Conservation (phyloP, 1,140 invertebrate species). For the Orchesella cincta region DNA sequence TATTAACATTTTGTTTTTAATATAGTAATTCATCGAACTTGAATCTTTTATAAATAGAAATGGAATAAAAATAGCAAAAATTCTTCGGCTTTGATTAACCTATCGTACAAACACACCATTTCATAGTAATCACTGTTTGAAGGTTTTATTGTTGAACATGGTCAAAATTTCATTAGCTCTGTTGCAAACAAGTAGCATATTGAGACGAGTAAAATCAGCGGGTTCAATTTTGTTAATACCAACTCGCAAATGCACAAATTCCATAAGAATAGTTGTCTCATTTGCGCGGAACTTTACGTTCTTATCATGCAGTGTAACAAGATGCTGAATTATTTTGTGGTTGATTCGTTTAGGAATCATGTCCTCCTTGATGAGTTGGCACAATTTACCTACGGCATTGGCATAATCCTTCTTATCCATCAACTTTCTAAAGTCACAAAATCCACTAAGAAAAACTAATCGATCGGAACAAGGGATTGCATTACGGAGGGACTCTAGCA, state of each 20-base stretch:
- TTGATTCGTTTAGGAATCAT: conserved; percentile 43
- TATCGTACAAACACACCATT: neutral
- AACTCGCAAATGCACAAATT: conserved; percentile 39
- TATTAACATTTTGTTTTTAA: no score
- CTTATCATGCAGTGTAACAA: neutral
- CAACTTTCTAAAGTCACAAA: conserved; percentile 44
- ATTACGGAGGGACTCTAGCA: conserved; percentile 39
- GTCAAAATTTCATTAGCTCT: conserved; percentile 32
- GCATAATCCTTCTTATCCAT: conserved; percentile 34
- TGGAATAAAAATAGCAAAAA: no score
- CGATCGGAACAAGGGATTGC: conserved; percentile 41
- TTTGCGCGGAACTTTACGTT: conserved; percentile 17
- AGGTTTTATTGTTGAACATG: conserved; percentile 23
- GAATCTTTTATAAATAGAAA: no score
- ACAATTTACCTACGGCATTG: conserved; percentile 32
- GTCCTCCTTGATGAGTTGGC: conserved; percentile 45
- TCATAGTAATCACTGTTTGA: neutral
- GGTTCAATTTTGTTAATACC: conserved; percentile 12
- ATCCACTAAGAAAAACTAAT: conserved; percentile 44
- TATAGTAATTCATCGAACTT: no score
- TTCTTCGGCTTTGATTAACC: neutral
- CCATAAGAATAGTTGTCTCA: conserved; percentile 37
- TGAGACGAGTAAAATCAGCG: conserved; percentile 23
- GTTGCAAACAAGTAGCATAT: conserved; percentile 39
- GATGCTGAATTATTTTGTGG: conserved; percentile 4